Base-by-base conservation (phyloP, 2,113 vertebrate genomes). In the Poeciliopsis prolifica region DNA sequence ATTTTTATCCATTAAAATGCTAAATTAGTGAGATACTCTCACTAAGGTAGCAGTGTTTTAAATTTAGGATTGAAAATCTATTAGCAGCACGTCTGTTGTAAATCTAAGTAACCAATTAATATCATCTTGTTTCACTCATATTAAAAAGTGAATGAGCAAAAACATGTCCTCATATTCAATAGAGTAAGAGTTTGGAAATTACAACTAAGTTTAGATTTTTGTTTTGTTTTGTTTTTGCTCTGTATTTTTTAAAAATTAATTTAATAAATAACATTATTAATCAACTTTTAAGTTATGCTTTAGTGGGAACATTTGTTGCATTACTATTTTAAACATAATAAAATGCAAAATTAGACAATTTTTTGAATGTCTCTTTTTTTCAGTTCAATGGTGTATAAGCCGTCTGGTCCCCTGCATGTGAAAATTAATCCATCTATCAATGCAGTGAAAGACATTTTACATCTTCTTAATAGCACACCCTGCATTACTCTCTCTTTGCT, bases 391-490 rank as follows among this genome's bases (percentile, higher is more conserved):
- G 51, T 48, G 24, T 7, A 54, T 13, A 54, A 54, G 22, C 33
- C 8, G 24, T 70, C 29, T 70, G n/a, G 13, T 70, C 22, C 30
- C 26, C 22, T 35, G 1, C 26, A n/a, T 40, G 14, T 19, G 29
- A 26, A 42, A 66, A 61, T 48, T 17, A 28, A 67, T 24, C 62
- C 19, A 24, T 40, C 31, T n/a, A 26, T 9, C 68, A 15, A 4
- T 31, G 12, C n/a, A 12, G 10, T n/a, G 10, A 33, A 31, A 30
- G 26, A 33, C 3, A 1, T 22, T 74, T 13, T 28, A 58, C 3
- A 11, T 68, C 28, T 58, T 26, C 64, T 70, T 65, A 22, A 61
- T n/a, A 72, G 61, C 62, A 77, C 62, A 40, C 71, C 65, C 76
- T 61, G 12, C 54, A 65, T 64, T 44, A 72, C 35, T 28, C 15